Base-by-base conservation (phyloP, 2,888 invertebrate genomes). In the Elegia similella region DNA sequence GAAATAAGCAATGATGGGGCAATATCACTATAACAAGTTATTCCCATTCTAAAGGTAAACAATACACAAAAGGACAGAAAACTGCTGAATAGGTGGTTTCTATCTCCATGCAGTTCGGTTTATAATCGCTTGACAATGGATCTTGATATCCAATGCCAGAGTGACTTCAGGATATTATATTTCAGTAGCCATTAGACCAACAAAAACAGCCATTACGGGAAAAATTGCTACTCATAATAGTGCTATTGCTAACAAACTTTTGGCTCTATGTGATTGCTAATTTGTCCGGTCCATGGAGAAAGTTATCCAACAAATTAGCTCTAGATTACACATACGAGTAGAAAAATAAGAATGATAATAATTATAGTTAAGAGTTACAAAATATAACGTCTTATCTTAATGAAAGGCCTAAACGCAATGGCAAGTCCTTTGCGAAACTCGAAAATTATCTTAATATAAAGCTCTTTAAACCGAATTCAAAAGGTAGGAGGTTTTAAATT, bases 151-250 rank as follows among this genome's bases (percentile, higher is more conserved):
- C 15, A 16, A 34, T 34, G 16, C 15, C 29, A 15, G 15, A 17
- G 30, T 47, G 16, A 46, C 16, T 34, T 17, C 29, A 53, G 38
- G 50, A 55, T 53, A 55, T 54, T 50, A 60, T 52, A 54, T 55
- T 60, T 54, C 53, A 42, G 44, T 32, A 17, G 47, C 53, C 58
- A 60, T 60, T 60, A 58, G 16, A 46, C 38, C 42, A 10, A 56
- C 56, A 58, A 56, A 46, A 60, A 58, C 56, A 60, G 44, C 60
- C 60, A 60, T 60, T 60, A 60, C 8, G 44, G 30, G 46, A 58
- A n/a, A n/a, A n/a, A 56, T 53, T 53, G 48, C 23, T 15, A 34
- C n/a, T 46, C 50, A 56, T 38, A 54, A 56, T 46, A 46, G 46
- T 47, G 34, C 3, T 38, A 55, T 46, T 55, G 46, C 55, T 46